These are phyloP conservation scores for Agrilus cyanescens DNA, from an alignment of 2,888 invertebrate genomes.

Conservation along the genomic window DNA sequence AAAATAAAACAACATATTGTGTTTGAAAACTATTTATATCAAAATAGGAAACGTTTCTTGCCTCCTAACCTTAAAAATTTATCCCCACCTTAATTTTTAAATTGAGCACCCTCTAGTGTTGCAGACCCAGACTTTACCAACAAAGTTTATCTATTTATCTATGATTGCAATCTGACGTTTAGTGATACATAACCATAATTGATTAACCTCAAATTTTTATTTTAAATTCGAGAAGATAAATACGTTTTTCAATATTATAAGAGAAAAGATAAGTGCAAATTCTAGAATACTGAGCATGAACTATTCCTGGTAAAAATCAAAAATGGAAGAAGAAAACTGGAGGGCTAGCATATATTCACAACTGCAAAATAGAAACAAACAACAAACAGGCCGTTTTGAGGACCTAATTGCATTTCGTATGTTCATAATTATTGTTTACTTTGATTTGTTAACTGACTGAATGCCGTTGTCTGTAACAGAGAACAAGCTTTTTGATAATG, in stretches of 20 bases:
- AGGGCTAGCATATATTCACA: slow-evolving; percentile 57
- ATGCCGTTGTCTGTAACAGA: slow-evolving; percentile 44
- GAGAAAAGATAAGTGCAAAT: too few relatives aligned
- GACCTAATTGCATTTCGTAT: slow-evolving; percentile 75
- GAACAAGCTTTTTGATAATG: slow-evolving; percentile 74
- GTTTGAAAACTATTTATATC: too few relatives aligned
- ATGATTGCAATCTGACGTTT: too few relatives aligned
- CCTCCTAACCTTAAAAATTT: too few relatives aligned
- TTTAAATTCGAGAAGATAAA: slow-evolving; percentile 9
- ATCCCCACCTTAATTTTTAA: too few relatives aligned
- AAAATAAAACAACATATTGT: too few relatives aligned
- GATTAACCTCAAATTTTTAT: slow-evolving; percentile 9
- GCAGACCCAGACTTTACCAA: too few relatives aligned
- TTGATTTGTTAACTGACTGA: slow-evolving; percentile 5
- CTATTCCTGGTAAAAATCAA: slow-evolving; percentile 1
- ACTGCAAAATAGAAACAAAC: slow-evolving; percentile 61
- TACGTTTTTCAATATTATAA: slow-evolving; percentile 6
- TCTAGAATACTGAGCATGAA: too few relatives aligned
- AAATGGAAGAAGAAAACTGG: slow-evolving; percentile 43
- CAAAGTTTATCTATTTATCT: too few relatives aligned
- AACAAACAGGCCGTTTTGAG: slow-evolving; percentile 62
- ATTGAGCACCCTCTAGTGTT: too few relatives aligned
- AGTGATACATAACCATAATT: background rate
- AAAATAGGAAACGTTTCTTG: too few relatives aligned
- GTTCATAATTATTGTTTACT: slow-evolving; percentile 25